Conservation (phyloP, 2,113 vertebrate genomes). For the Dascyllus trimaculatus region DNA sequence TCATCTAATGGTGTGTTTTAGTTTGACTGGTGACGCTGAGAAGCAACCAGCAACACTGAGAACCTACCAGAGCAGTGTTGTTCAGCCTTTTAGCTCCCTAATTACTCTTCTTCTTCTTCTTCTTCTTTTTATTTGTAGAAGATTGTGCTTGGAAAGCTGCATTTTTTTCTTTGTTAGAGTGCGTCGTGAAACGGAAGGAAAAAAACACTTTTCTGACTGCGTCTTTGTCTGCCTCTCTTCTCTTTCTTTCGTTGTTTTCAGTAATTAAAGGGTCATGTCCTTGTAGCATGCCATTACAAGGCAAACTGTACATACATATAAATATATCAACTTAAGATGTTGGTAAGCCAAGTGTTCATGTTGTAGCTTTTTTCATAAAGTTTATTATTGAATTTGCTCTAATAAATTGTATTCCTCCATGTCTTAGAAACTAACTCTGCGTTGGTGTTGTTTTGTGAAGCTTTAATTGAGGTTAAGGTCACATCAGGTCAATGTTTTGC, state of each 20-base stretch:
- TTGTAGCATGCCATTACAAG: constrained; percentile 86
- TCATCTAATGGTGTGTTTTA: constrained; percentile 26
- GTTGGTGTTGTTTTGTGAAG: not conserved
- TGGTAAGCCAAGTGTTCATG: constrained; percentile 78
- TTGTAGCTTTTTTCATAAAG: constrained; percentile 81
- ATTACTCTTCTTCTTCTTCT: constrained; percentile 18
- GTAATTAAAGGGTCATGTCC: constrained; percentile 68
- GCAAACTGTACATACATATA: constrained; percentile 83
- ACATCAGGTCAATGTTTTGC: not conserved
- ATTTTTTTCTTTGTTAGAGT: constrained; percentile 44
- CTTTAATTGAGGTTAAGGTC: not conserved
- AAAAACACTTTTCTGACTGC: constrained; percentile 37
- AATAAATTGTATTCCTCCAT: constrained; percentile 80
- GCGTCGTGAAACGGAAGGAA: constrained; percentile 42
- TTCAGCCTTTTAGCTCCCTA: constrained; percentile 34
- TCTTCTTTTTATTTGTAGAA: constrained; percentile 40
- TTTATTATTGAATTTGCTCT: constrained; percentile 81
- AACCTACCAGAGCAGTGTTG: constrained; percentile 50
- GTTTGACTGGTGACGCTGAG: constrained; percentile 31
- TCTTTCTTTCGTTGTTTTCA: constrained; percentile 40
- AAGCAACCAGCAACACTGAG: constrained; percentile 47
- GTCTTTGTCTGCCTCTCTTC: constrained; percentile 22
- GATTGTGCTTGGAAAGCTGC: constrained; percentile 49
- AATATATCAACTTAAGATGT: constrained; percentile 82
- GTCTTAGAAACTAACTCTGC: constrained; percentile 55